phyloP scores from a whole-genome alignment of 2,888 invertebrate species.

The Drosophila vallismaia region DNA sequence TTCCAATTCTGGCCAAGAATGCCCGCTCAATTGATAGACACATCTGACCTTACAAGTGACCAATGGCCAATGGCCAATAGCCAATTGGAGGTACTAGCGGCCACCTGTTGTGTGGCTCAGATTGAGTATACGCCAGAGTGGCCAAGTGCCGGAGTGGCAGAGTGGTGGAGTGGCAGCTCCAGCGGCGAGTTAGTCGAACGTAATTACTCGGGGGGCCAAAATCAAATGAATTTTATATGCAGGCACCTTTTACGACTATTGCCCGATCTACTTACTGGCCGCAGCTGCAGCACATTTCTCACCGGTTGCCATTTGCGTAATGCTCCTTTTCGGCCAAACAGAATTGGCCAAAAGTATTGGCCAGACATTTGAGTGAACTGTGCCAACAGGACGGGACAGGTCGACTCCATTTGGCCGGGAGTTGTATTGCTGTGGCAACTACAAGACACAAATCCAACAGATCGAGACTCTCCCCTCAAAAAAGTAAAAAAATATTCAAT shows the following conservation, averaged over 20 bases:
- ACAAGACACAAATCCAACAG: constrained; percentile 7
- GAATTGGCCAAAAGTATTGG: constrained; percentile 4
- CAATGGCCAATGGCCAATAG: constrained; percentile 8
- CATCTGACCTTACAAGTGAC: constrained; percentile 57
- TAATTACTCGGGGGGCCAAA: constrained; percentile 39
- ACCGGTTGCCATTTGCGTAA: constrained; percentile 62
- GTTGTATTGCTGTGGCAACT: constrained; percentile 42
- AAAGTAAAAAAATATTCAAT: constrained; percentile 29
- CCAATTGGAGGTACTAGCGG: constrained; percentile 21
- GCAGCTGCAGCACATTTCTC: constrained; percentile 58
- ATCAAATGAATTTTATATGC: constrained; percentile 45
- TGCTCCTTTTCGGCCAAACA: constrained; percentile 32
- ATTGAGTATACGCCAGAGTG: constrained; percentile 53
- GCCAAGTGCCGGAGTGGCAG: constrained; percentile 6
- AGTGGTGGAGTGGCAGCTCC: constrained; percentile 24
- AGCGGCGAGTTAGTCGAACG: constrained; percentile 36
- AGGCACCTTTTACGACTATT: constrained; percentile 39
- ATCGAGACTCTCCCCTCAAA: constrained; percentile 24
- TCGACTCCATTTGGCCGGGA: constrained; percentile 42
- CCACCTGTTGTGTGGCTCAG: constrained; percentile 58
- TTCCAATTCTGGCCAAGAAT: constrained; percentile 48
- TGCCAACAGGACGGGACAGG: constrained; percentile 62
- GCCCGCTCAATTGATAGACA: constrained; percentile 62
- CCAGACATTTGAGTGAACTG: constrained; percentile 63
- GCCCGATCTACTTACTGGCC: constrained; percentile 38